Evolutionary conservation across 2,797 vertebrate genomes (phyloP).

Genomic region (Neosilurus hyrtlii): DNA sequence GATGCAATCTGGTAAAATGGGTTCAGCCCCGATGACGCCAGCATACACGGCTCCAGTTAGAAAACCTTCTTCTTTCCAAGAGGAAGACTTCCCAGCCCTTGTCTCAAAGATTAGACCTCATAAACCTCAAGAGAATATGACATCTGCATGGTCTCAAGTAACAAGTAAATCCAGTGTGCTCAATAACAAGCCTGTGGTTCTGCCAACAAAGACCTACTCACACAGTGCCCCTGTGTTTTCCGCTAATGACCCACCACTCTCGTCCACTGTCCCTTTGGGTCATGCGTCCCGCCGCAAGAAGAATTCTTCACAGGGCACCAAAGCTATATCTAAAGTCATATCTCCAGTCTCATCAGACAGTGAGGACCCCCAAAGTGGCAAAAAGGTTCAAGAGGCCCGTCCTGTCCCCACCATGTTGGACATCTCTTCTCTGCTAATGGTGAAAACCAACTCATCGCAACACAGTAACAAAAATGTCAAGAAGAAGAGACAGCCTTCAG

Average conservation of each 20-base stretch:
- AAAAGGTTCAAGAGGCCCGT: conserved; percentile 79
- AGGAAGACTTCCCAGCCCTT: conserved; percentile 96
- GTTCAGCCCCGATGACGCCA: conserved; percentile 68
- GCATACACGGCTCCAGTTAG: conserved; percentile 73
- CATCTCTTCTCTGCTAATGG: conserved; percentile 83
- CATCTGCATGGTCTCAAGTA: conserved; percentile 82
- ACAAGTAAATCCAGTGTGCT: conserved; percentile 67
- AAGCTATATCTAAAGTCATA: conserved; percentile 59
- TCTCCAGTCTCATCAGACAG: conserved; percentile 71
- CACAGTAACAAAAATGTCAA: conserved; percentile 74
- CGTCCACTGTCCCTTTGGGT: conserved; percentile 59
- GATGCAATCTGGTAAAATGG: conserved; percentile 57
- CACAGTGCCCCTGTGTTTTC: conserved; percentile 39
- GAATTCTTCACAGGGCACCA: conserved; percentile 69
- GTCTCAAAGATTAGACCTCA: conserved; percentile 80
- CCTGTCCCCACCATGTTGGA: conserved; percentile 81
- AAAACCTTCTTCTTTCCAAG: conserved; percentile 83
- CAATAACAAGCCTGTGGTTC: conserved; percentile 67
- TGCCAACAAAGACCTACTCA: conserved; percentile 55
- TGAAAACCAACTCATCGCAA: conserved; percentile 69
- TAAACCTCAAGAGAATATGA: conserved; percentile 69
- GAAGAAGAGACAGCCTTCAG: conserved; percentile 80
- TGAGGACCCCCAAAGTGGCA: conserved; percentile 58
- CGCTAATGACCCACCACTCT: conserved; percentile 45
- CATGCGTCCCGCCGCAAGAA: conserved; percentile 70